These are phyloP conservation scores for Dasypolia templi DNA, from an alignment of 2,888 invertebrate genomes.

Conservation along the genomic window DNA sequence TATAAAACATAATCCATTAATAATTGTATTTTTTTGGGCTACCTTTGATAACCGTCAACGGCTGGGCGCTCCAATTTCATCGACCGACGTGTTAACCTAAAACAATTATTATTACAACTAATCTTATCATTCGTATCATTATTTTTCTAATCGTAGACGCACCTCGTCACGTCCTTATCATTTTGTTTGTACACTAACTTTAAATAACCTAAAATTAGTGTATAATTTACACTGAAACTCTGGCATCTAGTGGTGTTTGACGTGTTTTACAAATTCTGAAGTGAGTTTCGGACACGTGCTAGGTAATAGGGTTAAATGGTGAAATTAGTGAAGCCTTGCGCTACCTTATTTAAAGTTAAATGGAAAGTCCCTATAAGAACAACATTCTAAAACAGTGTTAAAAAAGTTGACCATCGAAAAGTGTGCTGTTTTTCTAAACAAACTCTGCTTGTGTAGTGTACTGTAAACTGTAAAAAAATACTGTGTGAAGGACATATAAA, in stretches of 20 bases:
- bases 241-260: slow-evolving; percentile 61
- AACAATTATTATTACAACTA: slow-evolving; percentile 54
- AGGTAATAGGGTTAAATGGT: slow-evolving; percentile 16
- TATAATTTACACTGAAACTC: slow-evolving; percentile 68
- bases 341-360: slow-evolving; percentile 30
- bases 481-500: neutral
- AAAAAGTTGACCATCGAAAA: neutral
- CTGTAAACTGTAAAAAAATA: slow-evolving; percentile 5
- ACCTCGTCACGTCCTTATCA: slow-evolving; percentile 70
- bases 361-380: neutral
- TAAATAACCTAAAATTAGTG: slow-evolving; percentile 66
- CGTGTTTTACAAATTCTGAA: slow-evolving; percentile 13
- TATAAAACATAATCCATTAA: slow-evolving; percentile 23
- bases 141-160: slow-evolving; percentile 81
- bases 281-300: slow-evolving; percentile 6
- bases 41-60: slow-evolving; percentile 46
- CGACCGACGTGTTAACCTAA: slow-evolving; percentile 58
- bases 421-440: neutral
- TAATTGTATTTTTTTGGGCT: slow-evolving; percentile 57
- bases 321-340: slow-evolving; percentile 19
- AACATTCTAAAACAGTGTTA: slow-evolving; percentile 34
- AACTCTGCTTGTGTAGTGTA: neutral
- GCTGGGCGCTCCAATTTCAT: slow-evolving; percentile 47
- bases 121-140: slow-evolving; percentile 79
- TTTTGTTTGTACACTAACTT: slow-evolving; percentile 74